Evolutionary conservation across 2,113 vertebrate genomes (phyloP).

Genomic region (Leucosticte australis): DNA sequence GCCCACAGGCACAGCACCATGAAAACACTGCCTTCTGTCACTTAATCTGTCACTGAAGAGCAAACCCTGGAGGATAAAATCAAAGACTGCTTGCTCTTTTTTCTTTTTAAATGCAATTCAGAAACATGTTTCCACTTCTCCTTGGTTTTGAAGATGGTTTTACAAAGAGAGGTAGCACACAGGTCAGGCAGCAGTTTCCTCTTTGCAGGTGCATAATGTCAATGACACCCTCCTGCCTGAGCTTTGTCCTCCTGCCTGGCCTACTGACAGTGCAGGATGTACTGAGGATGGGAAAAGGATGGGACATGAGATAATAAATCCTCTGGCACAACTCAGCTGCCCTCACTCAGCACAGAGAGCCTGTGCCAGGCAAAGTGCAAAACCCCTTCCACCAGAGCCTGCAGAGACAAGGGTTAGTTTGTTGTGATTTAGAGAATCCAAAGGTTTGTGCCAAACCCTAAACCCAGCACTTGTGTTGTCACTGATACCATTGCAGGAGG

Average conservation of each 20-base stretch:
- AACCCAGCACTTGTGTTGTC: background rate
- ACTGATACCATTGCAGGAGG: background rate
- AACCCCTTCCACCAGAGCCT: background rate
- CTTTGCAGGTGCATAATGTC: background rate
- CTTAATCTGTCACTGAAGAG: background rate
- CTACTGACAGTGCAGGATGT: rapidly evolving
- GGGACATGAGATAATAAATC: background rate
- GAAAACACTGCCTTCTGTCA: background rate
- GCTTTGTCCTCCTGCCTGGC: background rate
- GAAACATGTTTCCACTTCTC: background rate
- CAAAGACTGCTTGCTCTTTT: background rate
- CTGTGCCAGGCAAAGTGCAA: background rate
- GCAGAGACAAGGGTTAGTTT: background rate
- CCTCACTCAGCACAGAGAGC: background rate
- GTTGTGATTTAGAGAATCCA: background rate
- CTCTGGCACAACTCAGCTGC: background rate
- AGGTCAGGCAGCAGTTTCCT: background rate
- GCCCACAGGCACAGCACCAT: background rate
- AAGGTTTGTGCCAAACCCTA: background rate
- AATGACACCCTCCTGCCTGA: background rate
- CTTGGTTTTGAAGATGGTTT: background rate
- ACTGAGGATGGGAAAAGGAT: background rate
- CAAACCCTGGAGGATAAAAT: background rate
- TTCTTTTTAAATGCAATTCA: background rate
- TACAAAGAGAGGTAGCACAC: background rate